Evolutionary conservation across 2,888 invertebrate species (phyloP), one percentile per base, ranked within the genome.

Genomic region (Yponomeuta cagnagella): DNA sequence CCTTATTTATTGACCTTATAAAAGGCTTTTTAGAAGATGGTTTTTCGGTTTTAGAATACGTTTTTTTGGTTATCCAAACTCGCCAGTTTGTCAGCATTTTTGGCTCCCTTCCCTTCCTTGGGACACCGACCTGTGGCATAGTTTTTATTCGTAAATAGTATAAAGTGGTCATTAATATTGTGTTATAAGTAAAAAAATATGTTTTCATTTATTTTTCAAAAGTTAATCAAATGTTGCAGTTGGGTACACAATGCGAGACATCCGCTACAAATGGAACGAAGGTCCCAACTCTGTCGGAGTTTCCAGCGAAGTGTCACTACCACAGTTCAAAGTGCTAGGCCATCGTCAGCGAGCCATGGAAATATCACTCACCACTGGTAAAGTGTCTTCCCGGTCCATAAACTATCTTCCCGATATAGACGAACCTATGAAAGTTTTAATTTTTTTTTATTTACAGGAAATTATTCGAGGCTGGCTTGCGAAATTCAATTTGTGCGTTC

Each of bases 181-280:
- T 43, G 43, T 43, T 43, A 9, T 43, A 8, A 43, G 6, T 43
- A 43, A 43, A 43, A 43, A 43, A 8, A 8, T 5, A 8, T 8
- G 0, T 43, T 1, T 8, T 58, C 12, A 58, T 15, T 58, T 58
- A 58, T 58, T 58, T 58, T 5, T 58, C 5, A 15, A 58, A 15
- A 3, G 52, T 15, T 2, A 15, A 58, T 15, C 1, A 58, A 43
- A 65, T 65, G 9, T 37, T 15, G 93, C 95, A 98, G 98, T 98
- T 96, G 98, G 98, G 95, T 98, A 98, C 96, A 98, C 98, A 93
- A 98, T 97, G 97, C 95, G 97, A 94, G 98, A 98, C 95, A 98
- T 98, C 95, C 96, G 97, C 88, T 98, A 98, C 96, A 97, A 97
- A 93, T 98, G 98, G 98, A 97, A 97, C 94, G 97, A 97, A 93